Conservation (phyloP, 2,113 vertebrate species). For the Clarias macrocephalus region DNA sequence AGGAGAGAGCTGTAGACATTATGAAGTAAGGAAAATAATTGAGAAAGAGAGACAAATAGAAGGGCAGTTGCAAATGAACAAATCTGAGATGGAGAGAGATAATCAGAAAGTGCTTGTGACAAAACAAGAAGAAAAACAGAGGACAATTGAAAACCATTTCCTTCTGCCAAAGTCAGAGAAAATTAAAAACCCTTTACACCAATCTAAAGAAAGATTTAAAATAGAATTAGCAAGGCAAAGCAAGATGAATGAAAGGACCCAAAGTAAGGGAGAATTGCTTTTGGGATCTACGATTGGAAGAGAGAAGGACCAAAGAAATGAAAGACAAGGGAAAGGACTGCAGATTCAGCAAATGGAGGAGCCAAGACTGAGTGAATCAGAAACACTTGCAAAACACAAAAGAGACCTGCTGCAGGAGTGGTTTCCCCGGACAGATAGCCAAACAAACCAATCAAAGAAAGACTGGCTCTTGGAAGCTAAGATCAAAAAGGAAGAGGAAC, state of each 20-base stretch:
- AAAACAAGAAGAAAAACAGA: no score
- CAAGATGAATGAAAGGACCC: background rate
- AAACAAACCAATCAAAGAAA: background rate
- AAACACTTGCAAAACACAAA: background rate
- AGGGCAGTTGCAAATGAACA: no score
- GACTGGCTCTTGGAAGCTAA: background rate
- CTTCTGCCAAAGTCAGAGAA: background rate
- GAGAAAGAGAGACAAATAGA: no score
- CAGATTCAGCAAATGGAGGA: background rate
- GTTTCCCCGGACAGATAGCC: background rate
- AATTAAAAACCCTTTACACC: background rate
- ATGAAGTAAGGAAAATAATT: no score
- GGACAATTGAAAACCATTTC: background rate
- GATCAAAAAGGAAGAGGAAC: no score
- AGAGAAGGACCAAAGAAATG: background rate
- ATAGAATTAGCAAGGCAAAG: no score
- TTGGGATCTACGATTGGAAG: background rate
- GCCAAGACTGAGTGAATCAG: background rate
- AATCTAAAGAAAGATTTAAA: background rate
- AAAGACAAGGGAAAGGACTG: background rate
- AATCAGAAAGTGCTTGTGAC: no score
- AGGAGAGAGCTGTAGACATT: no score
- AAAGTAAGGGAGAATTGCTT: background rate
- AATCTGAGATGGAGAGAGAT: no score
- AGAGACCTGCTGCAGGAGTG: background rate